phyloP scores from a whole-genome alignment of 2,113 vertebrate genomes.

The Suncus etruscus region DNA sequence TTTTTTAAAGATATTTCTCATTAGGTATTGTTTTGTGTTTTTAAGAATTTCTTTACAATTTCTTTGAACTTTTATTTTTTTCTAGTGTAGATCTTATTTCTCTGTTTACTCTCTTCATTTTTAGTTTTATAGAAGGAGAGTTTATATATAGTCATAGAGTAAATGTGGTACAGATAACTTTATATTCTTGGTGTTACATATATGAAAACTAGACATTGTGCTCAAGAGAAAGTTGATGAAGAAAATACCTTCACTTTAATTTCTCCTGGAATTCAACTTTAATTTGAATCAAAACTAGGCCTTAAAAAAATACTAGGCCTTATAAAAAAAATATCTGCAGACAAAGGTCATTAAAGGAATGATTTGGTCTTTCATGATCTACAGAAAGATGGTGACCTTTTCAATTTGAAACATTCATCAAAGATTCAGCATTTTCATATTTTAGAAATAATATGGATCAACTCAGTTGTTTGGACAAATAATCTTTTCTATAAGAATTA shows the following conservation, averaged over 20 bases:
- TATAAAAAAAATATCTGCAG: not conserved
- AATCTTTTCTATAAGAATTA: not conserved
- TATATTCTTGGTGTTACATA: not conserved
- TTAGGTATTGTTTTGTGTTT: not conserved
- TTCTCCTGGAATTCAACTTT: not conserved
- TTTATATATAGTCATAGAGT: not conserved
- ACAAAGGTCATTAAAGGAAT: not conserved
- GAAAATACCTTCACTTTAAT: not conserved
- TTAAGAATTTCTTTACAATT: not conserved
- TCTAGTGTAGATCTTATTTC: not conserved
- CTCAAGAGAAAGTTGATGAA: not conserved
- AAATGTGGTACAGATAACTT: not conserved
- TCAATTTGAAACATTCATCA: slow-evolving; percentile 40
- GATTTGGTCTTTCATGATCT: not conserved
- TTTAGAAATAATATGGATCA: slow-evolving; percentile 12
- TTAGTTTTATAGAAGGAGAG: not conserved
- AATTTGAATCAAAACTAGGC: not conserved
- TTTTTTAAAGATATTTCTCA: not conserved
- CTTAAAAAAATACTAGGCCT: not conserved
- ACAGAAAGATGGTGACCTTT: slow-evolving; percentile 33
- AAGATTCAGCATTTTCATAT: not conserved
- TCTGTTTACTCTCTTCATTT: not conserved
- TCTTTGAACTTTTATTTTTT: not conserved
- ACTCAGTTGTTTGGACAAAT: not conserved
- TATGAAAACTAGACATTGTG: not conserved